phyloP scores from a whole-genome alignment of 2,888 invertebrate genomes.

The Zygaena filipendulae region DNA sequence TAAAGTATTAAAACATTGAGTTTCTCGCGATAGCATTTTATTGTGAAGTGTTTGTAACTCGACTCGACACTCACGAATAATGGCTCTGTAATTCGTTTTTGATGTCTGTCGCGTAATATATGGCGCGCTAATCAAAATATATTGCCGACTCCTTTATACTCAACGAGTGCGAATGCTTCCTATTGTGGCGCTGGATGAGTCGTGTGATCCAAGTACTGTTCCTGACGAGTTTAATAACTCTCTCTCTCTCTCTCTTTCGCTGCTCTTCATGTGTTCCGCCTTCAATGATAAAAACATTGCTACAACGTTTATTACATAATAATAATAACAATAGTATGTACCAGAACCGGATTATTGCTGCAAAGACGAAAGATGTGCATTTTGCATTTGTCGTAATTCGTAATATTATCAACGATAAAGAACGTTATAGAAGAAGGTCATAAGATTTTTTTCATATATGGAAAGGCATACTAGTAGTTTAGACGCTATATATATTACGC shows the following conservation, averaged over 20 bases:
- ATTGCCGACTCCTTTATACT: conserved; percentile 32
- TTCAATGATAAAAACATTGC: too few species aligned
- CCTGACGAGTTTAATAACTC: conserved; percentile 22
- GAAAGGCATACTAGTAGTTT: too few species aligned
- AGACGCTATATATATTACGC: too few species aligned
- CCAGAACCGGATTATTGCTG: too few species aligned
- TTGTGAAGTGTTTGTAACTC: conserved; percentile 25
- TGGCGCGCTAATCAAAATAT: conserved; percentile 43
- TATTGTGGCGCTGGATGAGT: conserved; percentile 21
- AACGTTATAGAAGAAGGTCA: too few species aligned
- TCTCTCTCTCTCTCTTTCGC: conserved; percentile 18
- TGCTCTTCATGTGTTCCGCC: too few species aligned
- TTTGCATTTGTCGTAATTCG: too few species aligned
- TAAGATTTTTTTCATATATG: too few species aligned
- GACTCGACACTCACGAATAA: conserved; percentile 30
- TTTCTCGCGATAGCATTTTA: conserved; percentile 26
- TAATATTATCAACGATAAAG: too few species aligned
- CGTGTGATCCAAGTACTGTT: conserved; percentile 19
- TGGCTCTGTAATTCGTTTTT: conserved; percentile 41
- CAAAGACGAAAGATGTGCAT: too few species aligned
- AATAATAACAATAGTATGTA: too few species aligned
- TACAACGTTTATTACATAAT: neutral
- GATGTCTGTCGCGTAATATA: conserved; percentile 39
- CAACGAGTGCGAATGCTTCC: conserved; percentile 24
- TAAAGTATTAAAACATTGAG: too few species aligned